Evolutionary conservation across 1,140 invertebrate species (phyloP).

Genomic region (Aphelinus atriplicis): DNA sequence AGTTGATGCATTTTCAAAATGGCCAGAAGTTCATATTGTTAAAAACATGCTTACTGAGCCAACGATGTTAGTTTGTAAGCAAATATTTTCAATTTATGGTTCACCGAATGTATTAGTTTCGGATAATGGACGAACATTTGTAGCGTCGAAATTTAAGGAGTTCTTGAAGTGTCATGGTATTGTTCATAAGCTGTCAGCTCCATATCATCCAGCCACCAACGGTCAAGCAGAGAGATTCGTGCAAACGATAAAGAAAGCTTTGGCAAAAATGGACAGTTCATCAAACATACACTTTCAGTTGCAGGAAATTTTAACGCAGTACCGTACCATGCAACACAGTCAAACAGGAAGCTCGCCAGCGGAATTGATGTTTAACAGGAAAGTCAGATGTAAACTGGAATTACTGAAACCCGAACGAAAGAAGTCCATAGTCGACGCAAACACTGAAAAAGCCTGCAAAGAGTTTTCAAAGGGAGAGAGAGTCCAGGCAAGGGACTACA

Average conservation of each 20-base stretch:
- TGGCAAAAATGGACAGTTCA: slow-evolving; percentile 14
- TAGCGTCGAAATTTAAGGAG: slow-evolving; percentile 46
- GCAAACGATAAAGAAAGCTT: slow-evolving; percentile 45
- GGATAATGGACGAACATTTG: slow-evolving; percentile 45
- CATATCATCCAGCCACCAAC: slow-evolving; percentile 56
- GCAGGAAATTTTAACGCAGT: slow-evolving; percentile 39
- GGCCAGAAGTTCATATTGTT: slow-evolving; percentile 29
- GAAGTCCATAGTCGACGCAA: neutral
- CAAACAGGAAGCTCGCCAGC: slow-evolving; percentile 34
- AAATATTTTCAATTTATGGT: slow-evolving; percentile 14
- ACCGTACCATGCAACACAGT: slow-evolving; percentile 36
- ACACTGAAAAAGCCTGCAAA: neutral
- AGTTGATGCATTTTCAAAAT: slow-evolving; percentile 41
- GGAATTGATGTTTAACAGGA: slow-evolving; percentile 33
- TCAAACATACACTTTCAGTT: slow-evolving; percentile 24
- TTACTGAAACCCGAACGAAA: slow-evolving; percentile 19
- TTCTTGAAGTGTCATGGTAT: slow-evolving; percentile 46
- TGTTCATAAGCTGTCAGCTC: slow-evolving; percentile 24
- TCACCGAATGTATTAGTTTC: slow-evolving; percentile 4
- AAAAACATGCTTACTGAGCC: slow-evolving; percentile 6
- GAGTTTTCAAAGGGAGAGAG: neutral
- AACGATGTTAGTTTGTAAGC: slow-evolving; percentile 2
- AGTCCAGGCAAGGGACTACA: neutral
- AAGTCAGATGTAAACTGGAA: slow-evolving; percentile 25
- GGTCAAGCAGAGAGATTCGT: slow-evolving; percentile 48